These are phyloP conservation scores for Leptopilina boulardi DNA, from an alignment of 1,140 invertebrate genomes.

Conservation along the genomic window DNA sequence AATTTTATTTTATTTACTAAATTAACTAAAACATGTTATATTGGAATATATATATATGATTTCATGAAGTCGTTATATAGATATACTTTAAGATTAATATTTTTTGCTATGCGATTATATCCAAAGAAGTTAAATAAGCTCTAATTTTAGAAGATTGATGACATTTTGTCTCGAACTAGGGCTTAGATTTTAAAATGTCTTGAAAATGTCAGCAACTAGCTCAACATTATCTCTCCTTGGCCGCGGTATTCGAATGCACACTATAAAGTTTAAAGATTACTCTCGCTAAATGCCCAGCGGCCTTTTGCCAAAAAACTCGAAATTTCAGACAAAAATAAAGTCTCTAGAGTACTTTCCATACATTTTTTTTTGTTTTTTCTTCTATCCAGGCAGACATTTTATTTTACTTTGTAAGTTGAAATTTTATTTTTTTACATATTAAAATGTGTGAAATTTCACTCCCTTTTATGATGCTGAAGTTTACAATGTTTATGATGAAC, in stretches of 20 bases:
- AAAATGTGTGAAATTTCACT: too few relatives aligned
- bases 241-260: too few relatives aligned
- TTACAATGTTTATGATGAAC: too few relatives aligned
- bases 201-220: conserved; percentile 35
- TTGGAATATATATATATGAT: too few relatives aligned
- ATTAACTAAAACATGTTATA: too few relatives aligned
- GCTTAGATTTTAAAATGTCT: conserved; percentile 38
- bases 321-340: not conserved
- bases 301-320: conserved; percentile 2
- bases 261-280: conserved; percentile 19
- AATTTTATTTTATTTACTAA: too few relatives aligned
- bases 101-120: too few relatives aligned
- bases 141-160: not conserved
- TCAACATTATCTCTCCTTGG: not conserved
- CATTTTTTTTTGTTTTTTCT: not conserved
- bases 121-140: too few relatives aligned
- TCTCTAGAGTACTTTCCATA: not conserved
- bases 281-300: conserved; percentile 36
- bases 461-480: too few relatives aligned
- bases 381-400: not conserved
- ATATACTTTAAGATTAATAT: too few relatives aligned
- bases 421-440: too few relatives aligned
- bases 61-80: too few relatives aligned
- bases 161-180: not conserved
- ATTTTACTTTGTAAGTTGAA: not conserved